These are phyloP conservation scores for Lindbergichthys nudifrons DNA, from an alignment of 2,797 vertebrate genomes.

Conservation along the genomic window DNA sequence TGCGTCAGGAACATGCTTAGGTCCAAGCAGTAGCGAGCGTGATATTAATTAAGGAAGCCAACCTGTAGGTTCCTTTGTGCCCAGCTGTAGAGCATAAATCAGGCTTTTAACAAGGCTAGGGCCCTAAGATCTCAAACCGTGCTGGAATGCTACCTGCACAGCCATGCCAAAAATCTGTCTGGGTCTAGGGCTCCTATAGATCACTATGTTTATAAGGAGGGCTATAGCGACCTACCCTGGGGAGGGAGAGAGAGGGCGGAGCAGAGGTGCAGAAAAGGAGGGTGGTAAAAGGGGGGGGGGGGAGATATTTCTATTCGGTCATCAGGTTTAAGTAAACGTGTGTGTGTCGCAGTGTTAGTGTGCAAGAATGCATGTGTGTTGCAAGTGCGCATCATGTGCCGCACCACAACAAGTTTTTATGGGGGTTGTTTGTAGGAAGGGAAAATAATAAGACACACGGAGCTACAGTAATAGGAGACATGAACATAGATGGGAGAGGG, in stretches of 20 bases:
- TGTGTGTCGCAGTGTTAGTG: slow-evolving; percentile 38
- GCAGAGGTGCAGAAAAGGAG: slow-evolving; percentile 62
- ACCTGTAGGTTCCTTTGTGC: slow-evolving; percentile 80
- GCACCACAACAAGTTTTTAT: slow-evolving; percentile 44
- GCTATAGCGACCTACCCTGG: slow-evolving; percentile 64
- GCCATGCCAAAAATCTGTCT: slow-evolving; percentile 92
- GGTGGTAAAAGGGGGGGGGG: slow-evolving; percentile 65
- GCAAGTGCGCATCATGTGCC: slow-evolving; percentile 20
- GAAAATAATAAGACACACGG: slow-evolving; percentile 16
- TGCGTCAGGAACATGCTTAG: slow-evolving; percentile 70
- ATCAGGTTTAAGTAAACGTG: slow-evolving; percentile 74
- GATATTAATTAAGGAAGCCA: slow-evolving; percentile 80
- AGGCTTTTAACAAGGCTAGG: slow-evolving; percentile 82
- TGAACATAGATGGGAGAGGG: slow-evolving; percentile 11
- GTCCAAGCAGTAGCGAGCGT: slow-evolving; percentile 66
- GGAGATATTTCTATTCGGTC: slow-evolving; percentile 76
- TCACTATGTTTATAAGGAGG: slow-evolving; percentile 73
- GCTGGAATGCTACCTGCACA: slow-evolving; percentile 88
- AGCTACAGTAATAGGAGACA: slow-evolving; percentile 27
- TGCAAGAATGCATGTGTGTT: slow-evolving; percentile 32
- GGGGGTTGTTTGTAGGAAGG: slow-evolving; percentile 17
- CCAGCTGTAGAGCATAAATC: slow-evolving; percentile 84
- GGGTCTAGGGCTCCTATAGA: slow-evolving; percentile 84
- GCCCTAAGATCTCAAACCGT: slow-evolving; percentile 86
- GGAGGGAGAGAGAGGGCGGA: slow-evolving; percentile 60